phyloP scores from a whole-genome alignment of 1,140 invertebrate species.

The Scaptomyza montana region DNA sequence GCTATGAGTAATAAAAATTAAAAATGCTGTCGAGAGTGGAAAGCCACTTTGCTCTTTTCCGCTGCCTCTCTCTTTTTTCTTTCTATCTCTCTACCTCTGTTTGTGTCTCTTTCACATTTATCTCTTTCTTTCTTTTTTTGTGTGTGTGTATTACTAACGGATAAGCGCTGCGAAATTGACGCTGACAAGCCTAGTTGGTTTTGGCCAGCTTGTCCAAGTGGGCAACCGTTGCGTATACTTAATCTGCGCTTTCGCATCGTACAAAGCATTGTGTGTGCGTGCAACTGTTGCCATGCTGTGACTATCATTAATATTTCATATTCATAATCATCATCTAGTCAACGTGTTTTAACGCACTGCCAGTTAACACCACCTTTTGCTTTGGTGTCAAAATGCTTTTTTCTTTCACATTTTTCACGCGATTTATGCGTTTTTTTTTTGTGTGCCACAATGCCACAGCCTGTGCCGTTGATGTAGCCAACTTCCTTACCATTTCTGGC shows the following conservation, averaged over 20 bases:
- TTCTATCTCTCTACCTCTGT: slow-evolving; percentile 17
- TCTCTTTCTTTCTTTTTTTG: background rate
- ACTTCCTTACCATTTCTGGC: slow-evolving; percentile 31
- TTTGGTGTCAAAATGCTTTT: slow-evolving; percentile 76
- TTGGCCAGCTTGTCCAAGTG: slow-evolving; percentile 37
- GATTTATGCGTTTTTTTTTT: slow-evolving; percentile 66
- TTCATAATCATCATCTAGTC: slow-evolving; percentile 80
- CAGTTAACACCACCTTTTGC: slow-evolving; percentile 48
- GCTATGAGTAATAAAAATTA: slow-evolving; percentile 76
- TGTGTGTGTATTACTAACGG: slow-evolving; percentile 68
- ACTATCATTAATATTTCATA: slow-evolving; percentile 82
- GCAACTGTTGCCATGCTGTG: slow-evolving; percentile 80
- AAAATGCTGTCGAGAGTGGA: slow-evolving; percentile 62
- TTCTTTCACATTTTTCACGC: slow-evolving; percentile 80
- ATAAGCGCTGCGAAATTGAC: slow-evolving; percentile 73
- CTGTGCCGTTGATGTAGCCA: slow-evolving; percentile 14
- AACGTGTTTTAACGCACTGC: slow-evolving; percentile 60
- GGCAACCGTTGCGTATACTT: slow-evolving; percentile 75
- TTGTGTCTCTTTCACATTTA: background rate
- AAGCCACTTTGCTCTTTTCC: slow-evolving; percentile 31
- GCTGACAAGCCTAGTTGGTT: slow-evolving; percentile 67
- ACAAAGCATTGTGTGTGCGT: slow-evolving; percentile 50
- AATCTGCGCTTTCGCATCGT: slow-evolving; percentile 73
- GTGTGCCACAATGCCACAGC: background rate
- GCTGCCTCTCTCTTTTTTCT: background rate